Conservation (phyloP, 2,113 vertebrate species). For the Onychostruthus taczanowskii region DNA sequence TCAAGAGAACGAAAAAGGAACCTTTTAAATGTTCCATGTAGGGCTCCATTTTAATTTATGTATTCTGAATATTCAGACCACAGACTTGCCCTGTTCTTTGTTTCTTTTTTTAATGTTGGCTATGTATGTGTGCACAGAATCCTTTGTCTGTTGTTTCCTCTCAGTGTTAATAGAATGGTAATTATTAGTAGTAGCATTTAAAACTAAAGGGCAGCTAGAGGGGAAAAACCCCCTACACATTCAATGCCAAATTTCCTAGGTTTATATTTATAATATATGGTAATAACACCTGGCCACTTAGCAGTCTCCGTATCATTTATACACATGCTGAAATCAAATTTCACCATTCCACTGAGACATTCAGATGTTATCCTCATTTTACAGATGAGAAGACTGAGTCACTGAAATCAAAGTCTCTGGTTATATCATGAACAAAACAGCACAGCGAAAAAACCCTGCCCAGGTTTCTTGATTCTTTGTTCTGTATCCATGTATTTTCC, state of each 20-base stretch:
- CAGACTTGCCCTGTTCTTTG: not conserved
- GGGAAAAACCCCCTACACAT: not conserved
- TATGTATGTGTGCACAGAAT: not conserved
- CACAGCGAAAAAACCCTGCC: not conserved
- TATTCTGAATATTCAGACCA: not conserved
- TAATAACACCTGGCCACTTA: not conserved
- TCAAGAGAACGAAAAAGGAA: not conserved
- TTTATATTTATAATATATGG: not conserved
- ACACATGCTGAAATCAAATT: not conserved
- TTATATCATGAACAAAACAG: not conserved
- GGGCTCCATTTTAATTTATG: not conserved
- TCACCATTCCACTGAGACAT: not conserved
- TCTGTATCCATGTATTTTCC: not conserved
- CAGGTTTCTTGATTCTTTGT: not conserved
- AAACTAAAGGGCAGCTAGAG: not conserved
- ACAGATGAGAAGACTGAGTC: not conserved
- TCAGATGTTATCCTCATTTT: not conserved
- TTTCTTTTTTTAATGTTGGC: not conserved
- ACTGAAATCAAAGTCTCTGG: not conserved
- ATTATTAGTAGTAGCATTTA: not conserved
- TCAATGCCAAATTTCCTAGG: not conserved
- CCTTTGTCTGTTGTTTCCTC: not conserved
- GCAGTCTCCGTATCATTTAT: not conserved
- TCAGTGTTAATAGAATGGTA: not conserved
- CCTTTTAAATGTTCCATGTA: not conserved